A percentile compares a stretch with the other conserved stretches of the same genome.
Conservation (phyloP, 92 coral and sea anemone genomes). For the Epizoanthus ramosus region DNA sequence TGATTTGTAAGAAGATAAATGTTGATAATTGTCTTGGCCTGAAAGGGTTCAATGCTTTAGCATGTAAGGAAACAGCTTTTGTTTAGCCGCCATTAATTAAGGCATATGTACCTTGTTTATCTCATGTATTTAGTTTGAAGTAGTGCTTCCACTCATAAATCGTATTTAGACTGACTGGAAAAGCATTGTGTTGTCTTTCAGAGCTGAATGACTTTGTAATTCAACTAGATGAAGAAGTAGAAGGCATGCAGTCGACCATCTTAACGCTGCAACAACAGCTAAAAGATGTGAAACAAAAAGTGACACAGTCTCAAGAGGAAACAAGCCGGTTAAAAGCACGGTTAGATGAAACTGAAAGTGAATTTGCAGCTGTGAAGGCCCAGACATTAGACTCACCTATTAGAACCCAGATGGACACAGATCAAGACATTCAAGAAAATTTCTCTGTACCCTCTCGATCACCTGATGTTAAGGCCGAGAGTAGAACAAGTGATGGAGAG, state of each 20-base stretch:
- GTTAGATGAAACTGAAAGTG: slow-evolving; percentile 59
- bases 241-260: slow-evolving; percentile 99
- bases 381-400: slow-evolving; percentile 48
- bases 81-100: no score
- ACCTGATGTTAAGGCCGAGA: slow-evolving; percentile 18
- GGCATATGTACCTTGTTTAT: no score
- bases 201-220: slow-evolving; percentile 98
- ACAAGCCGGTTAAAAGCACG: slow-evolving; percentile 52
- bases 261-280: slow-evolving; percentile 95
- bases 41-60: no score
- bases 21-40: no score
- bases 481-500: slow-evolving; percentile 27
- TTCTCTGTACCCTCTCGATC: background rate
- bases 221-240: slow-evolving; percentile 98
- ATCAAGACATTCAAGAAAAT: slow-evolving; percentile 25
- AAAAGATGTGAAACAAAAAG: slow-evolving; percentile 81
- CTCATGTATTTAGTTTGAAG: no score
- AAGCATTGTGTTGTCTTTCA: slow-evolving; percentile 23
- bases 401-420: slow-evolving; percentile 50
- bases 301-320: slow-evolving; percentile 59
- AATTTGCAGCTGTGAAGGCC: slow-evolving; percentile 60
- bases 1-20: no score
- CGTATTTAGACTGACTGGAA: no score
- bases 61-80: no score
- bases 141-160: no score